Percentiles rank a stretch among this genome's conserved stretches.
phyloP scores from a whole-genome alignment of 2,113 vertebrate species.

The Girardinichthys multiradiatus region DNA sequence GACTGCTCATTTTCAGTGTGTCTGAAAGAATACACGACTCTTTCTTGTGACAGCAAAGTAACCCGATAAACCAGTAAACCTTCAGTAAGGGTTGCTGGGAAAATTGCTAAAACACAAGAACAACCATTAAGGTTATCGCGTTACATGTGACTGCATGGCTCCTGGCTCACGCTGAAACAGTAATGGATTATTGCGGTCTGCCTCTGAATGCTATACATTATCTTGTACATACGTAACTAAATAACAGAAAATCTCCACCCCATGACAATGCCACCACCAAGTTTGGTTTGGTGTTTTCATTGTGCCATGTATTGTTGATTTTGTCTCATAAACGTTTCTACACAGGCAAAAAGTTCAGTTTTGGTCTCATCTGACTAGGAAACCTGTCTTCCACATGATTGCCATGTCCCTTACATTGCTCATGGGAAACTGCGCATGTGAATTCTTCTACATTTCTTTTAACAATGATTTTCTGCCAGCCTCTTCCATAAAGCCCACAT shows the following conservation, averaged over 20 bases:
- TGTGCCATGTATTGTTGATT: neutral
- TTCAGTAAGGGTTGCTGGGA: neutral
- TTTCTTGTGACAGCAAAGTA: neutral
- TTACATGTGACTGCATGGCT: no score
- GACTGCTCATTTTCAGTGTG: neutral
- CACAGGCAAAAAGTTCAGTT: neutral
- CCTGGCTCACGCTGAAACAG: neutral
- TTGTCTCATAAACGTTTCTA: neutral
- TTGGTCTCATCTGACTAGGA: no score
- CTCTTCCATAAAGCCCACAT: neutral
- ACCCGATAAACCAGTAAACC: neutral
- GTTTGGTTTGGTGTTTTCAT: neutral
- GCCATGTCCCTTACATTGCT: no score
- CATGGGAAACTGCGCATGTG: no score
- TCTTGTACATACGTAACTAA: neutral
- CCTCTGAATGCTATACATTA: neutral
- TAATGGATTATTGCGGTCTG: neutral
- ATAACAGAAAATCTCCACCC: neutral
- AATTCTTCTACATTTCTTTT: no score
- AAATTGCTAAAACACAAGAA: neutral
- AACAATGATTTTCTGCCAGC: neutral
- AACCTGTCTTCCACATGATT: no score
- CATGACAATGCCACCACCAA: neutral
- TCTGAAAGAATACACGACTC: neutral
- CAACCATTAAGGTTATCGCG: neutral